A percentile compares a stretch with the other conserved stretches of the same genome.
Evolutionary conservation across 2,888 invertebrate species (phyloP).

Genomic region (Villa cingulata): DNA sequence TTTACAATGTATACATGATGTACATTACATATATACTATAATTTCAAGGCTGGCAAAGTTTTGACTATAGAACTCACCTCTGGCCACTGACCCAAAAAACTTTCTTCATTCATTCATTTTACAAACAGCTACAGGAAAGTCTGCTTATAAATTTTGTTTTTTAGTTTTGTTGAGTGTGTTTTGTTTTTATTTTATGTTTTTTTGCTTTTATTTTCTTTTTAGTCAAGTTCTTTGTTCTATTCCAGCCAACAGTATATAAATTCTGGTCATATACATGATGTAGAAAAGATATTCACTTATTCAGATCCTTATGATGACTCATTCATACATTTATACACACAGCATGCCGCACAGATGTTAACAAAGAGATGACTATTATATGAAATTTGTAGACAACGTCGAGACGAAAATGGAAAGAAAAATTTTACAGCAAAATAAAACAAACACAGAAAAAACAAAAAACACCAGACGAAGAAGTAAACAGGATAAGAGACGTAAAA

Average conservation of each 20-base stretch:
- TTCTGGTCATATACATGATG: slow-evolving; percentile 1
- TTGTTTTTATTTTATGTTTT: too few relatives aligned
- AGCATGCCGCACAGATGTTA: slow-evolving; percentile 8
- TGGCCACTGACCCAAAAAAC: slow-evolving; percentile 8
- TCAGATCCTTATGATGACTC: too few relatives aligned
- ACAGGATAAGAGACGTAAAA: background rate
- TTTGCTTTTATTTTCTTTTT: too few relatives aligned
- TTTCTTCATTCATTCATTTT: slow-evolving; percentile 6
- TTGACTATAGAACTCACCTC: slow-evolving; percentile 7
- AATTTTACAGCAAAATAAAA: background rate
- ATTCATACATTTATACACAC: too few relatives aligned
- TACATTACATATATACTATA: too few relatives aligned
- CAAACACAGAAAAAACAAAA: too few relatives aligned
- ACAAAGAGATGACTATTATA: slow-evolving; percentile 5
- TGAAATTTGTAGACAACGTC: slow-evolving; percentile 1
- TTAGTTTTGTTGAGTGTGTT: too few relatives aligned
- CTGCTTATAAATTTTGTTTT: slow-evolving; percentile 2
- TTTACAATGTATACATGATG: too few relatives aligned
- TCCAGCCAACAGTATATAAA: background rate
- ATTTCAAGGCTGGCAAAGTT: background rate
- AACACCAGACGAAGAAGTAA: too few relatives aligned
- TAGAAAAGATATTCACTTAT: background rate
- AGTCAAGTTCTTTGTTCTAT: slow-evolving; percentile 2
- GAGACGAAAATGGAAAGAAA: slow-evolving; percentile 6
- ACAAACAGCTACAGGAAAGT: slow-evolving; percentile 1